Evolutionary conservation across 2,113 vertebrate species (phyloP), one percentile per base, ranked within the genome.

Genomic region (Rousettus leschenaultii): DNA sequence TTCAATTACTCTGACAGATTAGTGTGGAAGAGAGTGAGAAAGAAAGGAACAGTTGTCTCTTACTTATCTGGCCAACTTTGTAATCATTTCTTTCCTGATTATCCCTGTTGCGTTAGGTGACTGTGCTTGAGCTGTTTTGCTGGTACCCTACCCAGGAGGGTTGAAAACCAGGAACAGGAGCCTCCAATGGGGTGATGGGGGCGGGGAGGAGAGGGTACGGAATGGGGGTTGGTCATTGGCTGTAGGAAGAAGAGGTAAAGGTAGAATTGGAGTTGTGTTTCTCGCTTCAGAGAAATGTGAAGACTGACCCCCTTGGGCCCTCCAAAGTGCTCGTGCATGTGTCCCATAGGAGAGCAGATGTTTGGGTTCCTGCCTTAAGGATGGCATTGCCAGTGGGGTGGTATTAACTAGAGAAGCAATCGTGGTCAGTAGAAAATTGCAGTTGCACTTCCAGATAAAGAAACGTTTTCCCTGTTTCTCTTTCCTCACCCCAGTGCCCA

Each of bases 91-190:
- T n/a, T 1, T 61, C 26, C 71, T n/a, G 14, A 28, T 43, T 53
- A 57, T 51, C 21, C 28, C 21, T 51, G 43, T 80, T 14, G 33
- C 0, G 10, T 33, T 13, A 65, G 30, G 28, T 88, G 57, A 73
- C 53, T 57, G 13, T 19, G n/a, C 55, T 77, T 57, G 16, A 57
- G 33, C 16, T 48, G 3, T 48, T 43, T 43, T 71, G 63, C 71
- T 53, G 59, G 66, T 77, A 19, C 0, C 3, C 55, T 28, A 15
- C 6, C 15, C 5, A 22, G 18, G n/a, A 21, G 0, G 33, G 10
- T 45, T 63, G 35, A 40, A n/a, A 57, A 26, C 33, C 26, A 73
- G 33, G 7, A 63, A 38, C 21, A 63, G 38, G 30, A 57, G 6
- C 19, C n/a, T 48, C n/a, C 33, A 33, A 26, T 48, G 2, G 40